phyloP scores from a whole-genome alignment of 2,113 vertebrate species.

The Tyrannus savana region DNA sequence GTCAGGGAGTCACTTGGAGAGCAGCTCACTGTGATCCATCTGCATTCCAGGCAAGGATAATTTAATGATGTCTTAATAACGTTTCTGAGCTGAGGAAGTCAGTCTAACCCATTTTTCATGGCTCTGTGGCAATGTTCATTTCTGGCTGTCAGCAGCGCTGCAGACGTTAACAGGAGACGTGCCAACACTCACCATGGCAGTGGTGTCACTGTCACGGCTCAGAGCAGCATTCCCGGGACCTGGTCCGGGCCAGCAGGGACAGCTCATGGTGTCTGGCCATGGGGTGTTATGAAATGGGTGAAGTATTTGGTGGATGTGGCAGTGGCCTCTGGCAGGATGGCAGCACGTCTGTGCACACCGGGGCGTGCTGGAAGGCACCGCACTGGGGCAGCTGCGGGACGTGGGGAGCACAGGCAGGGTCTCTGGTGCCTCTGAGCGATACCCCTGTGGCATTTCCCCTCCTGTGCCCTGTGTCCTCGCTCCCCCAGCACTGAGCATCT shows the following conservation, averaged over 20 bases:
- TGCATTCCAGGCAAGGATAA: conserved; percentile 18
- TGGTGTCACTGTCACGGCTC: rapidly evolving
- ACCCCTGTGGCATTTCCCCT: not conserved
- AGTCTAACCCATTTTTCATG: not conserved
- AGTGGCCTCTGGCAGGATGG: not conserved
- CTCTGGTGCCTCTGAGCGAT: not conserved
- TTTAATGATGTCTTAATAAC: not conserved
- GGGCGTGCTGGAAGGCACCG: rapidly evolving
- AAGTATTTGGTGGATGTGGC: rapidly evolving
- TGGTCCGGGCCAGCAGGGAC: rapidly evolving
- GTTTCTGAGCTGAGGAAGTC: not conserved
- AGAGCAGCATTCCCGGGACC: not conserved
- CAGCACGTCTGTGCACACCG: rapidly evolving
- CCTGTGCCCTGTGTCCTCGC: rapidly evolving
- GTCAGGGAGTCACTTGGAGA: not conserved
- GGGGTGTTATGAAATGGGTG: not conserved
- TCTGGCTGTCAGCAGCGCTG: not conserved
- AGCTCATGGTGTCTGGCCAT: rapidly evolving
- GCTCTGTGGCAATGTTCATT: not conserved
- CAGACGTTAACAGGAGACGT: not conserved
- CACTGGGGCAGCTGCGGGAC: not conserved
- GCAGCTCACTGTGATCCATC: conserved; percentile 2
- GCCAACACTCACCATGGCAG: not conserved
- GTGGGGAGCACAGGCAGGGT: rapidly evolving
- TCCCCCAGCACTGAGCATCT: not conserved